Base-by-base conservation (phyloP, 2,797 vertebrate genomes). In the Erpetoichthys calabaricus region DNA sequence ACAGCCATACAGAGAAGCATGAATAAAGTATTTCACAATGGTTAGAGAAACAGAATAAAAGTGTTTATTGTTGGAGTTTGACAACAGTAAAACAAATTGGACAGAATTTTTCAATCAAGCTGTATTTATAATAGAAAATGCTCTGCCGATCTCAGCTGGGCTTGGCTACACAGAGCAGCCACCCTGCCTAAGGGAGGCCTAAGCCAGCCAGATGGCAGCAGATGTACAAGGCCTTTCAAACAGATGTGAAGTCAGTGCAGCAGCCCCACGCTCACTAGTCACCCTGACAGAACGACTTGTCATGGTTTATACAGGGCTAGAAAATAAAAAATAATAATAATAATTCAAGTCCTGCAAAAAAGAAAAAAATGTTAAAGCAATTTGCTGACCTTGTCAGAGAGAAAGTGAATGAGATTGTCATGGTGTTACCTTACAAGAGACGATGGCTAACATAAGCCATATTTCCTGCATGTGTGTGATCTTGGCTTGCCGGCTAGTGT, bases 321-420 rank as follows among this genome's bases (percentile, higher is more conserved):
- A 52, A 4, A 56, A 45, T 61, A 51, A 53, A 54, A 45, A 50
- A 8, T 5, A 49, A 9, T 8, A 58, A 57, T 42, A 54, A 25
- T 25, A 25, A 25, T 25, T 25, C 25, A 25, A 25, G 25, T 25
- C 25, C 25, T 25, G 25, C 25, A 25, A 25, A 45, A 8, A 44
- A 42, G 45, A 43, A 51, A 44, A 54, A 53, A 50, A 57, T 42
- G 61, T 55, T 10, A 45, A 47, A 53, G 51, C 51, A 52, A 60
- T 60, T 52, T 72, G 61, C 69, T 62, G 53, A 47, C 65, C 63
- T 55, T 65, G 62, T 67, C 68, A 69, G 56, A 56, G 57, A 64
- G 57, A 46, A 65, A 67, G 71, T 67, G 61, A 67, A 64, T 60
- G 56, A 41, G 41, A 7, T 47, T 63, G 59, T 63, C 55, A 61